phyloP scores from a whole-genome alignment of 2,113 vertebrate species.

The Notechis scutatus region DNA sequence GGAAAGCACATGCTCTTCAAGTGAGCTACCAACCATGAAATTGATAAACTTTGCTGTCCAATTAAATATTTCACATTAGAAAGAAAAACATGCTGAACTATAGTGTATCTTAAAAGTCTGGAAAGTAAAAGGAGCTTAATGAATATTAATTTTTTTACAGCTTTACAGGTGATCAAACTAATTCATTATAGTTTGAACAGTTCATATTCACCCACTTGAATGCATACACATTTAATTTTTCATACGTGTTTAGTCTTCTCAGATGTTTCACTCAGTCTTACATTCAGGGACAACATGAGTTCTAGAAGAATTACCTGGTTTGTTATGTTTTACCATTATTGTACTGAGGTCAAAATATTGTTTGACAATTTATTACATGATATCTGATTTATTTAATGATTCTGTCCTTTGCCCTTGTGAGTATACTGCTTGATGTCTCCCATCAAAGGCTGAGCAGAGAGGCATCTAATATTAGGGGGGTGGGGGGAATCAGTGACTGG shows the following conservation, averaged over 20 bases:
- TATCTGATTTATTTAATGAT: not conserved
- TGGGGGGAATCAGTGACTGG: not conserved
- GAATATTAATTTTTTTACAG: not conserved
- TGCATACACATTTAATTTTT: not conserved
- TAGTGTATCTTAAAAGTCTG: not conserved
- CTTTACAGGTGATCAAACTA: not conserved
- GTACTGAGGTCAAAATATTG: not conserved
- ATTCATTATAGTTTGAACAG: not conserved
- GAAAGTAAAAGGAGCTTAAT: not conserved
- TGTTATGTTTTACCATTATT: not conserved
- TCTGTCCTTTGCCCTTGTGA: not conserved
- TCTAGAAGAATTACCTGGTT: not conserved
- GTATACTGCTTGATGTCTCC: not conserved
- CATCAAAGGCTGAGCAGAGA: not conserved
- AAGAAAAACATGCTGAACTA: not conserved
- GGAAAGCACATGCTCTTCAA: not conserved
- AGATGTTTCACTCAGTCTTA: not conserved
- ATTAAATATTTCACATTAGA: not conserved
- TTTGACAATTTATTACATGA: not conserved
- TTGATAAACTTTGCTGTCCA: not conserved
- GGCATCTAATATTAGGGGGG: not conserved
- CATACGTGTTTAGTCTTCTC: not conserved
- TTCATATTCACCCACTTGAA: not conserved
- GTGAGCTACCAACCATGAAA: not conserved
- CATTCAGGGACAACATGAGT: not conserved